Evolutionary conservation across 35 echinoderm and acorn worm species (phyloP), one percentile per base, ranked within the genome.

Genomic region (Heliocidaris erythrogramma): DNA sequence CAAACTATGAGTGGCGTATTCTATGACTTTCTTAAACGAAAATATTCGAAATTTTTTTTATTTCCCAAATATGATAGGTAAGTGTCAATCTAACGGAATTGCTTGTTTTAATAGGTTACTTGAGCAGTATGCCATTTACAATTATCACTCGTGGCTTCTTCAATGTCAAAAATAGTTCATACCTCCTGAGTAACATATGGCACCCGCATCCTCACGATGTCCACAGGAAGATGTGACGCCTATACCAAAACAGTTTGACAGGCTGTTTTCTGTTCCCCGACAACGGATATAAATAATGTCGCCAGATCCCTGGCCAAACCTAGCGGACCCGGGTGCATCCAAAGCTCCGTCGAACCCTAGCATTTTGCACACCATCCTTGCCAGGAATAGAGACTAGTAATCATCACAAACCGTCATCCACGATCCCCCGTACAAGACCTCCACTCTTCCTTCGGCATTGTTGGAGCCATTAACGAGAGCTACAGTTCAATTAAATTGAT

Each of bases 231-330:
- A 42, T 42, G 3, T 42, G 35, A 42, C n/a, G n/a, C 0, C 35
- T 42, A 3, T 42, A 42, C 35, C 1, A 1, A 42, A 3, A 30
- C 92, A 94, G 31, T 94, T n/a, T 69, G 32, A 24, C 14, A 94
- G 48, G 18, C 29, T 61, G 0, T 48, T 17, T 60, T 94, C 92
- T 61, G 50, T 94, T 56, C 92, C 92, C 13, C 60, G 3, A 60
- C 92, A 94, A 24, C 2, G 11, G n/a, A 94, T 56, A 27, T 11
- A 29, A 32, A 56, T 6, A 30, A 94, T 71, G 1, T 30, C 27
- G 8, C 92, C 92, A 94, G 92, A 59, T 24, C 92, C 92, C 56
- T 61, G 49, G 10, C 61, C 48, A 94, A 93, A 94, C 49, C 32
- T 42, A 30, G 92, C 50, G 7, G 56, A 93, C 17, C 11, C 17